Percentiles rank a stretch among this genome's conserved stretches.
phyloP scores from a whole-genome alignment of 2,113 vertebrate species.

The Gorsachius goisagi region DNA sequence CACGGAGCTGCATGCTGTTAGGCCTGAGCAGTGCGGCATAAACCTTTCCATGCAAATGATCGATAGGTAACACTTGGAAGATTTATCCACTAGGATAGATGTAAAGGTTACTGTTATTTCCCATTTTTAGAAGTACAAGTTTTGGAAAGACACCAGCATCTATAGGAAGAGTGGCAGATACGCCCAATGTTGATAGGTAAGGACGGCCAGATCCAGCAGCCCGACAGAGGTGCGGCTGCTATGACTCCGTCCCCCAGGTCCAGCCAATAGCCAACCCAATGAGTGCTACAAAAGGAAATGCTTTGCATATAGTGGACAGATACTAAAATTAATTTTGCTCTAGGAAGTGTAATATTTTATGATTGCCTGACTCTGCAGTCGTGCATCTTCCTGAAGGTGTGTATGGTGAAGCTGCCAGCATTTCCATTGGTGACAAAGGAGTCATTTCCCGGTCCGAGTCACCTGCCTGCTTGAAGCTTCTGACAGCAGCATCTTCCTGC shows the following conservation, averaged over 20 bases:
- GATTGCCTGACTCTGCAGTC: background rate
- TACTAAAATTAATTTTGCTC: too few relatives aligned
- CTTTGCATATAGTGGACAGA: fast-evolving
- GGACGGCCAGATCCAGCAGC: fast-evolving
- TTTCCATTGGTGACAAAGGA: background rate
- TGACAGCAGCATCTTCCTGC: background rate
- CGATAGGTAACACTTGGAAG: too few relatives aligned
- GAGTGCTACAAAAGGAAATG: fast-evolving
- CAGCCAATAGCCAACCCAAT: fast-evolving
- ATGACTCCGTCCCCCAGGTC: fast-evolving
- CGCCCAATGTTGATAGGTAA: fast-evolving
- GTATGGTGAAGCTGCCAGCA: fast-evolving
- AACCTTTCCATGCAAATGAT: fast-evolving
- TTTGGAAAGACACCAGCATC: background rate
- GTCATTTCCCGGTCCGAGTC: background rate
- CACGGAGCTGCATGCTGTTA: fast-evolving
- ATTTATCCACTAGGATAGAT: background rate
- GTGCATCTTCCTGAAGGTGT: background rate
- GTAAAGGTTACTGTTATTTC: background rate
- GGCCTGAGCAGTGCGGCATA: fast-evolving
- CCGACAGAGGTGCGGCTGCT: fast-evolving
- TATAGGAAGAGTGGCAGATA: fast-evolving
- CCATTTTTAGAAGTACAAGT: background rate
- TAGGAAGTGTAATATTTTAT: fast-evolving
- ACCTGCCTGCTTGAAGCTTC: background rate